Base-by-base conservation (phyloP, 2,888 invertebrate species). In the Osmoderma eremita region DNA sequence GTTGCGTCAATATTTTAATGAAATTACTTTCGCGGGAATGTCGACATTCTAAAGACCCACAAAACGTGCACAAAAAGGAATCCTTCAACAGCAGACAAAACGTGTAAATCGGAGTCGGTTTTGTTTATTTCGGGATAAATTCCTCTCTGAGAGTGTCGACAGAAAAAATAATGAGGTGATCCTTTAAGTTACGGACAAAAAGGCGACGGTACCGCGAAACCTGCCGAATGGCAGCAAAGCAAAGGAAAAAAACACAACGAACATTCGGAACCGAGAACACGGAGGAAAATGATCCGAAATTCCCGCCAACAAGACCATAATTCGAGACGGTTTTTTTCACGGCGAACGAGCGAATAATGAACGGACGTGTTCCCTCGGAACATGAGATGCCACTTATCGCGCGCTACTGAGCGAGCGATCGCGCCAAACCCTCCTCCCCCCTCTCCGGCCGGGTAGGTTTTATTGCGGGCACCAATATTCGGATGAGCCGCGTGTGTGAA, bases 321-420 rank as follows among this genome's bases (percentile, higher is more conserved):
- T 71, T 70, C 70, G 72, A 72, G 69, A 70, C 65, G 67, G 72
- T 72, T 77, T 77, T 76, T 75, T 72, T 70, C 70, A 17, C 48
- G 15, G 68, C 69, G 64, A 67, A 70, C 73, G 70, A 71, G 75
- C 76, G 58, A 77, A 75, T 78, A 79, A 78, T 75, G 76, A 78
- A 76, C 76, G 76, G 76, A 78, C 78, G 76, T 78, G 78, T 78
- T 76, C 74, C 72, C 71, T 74, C 70, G 75, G 77, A 79, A 79
- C 79, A 79, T 74, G 78, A 77, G 77, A 78, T 79, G 77, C 78
- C 79, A 79, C 79, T 79, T 79, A 79, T 78, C 78, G 76, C 73
- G 76, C 73, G 78, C 79, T 79, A 78, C 78, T 72, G 78, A 30
- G 3, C 73, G 78, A 30, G 3, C 30, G 30, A 30, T 10, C 30